phyloP scores from a whole-genome alignment of 2,797 vertebrate genomes.

The Antennarius maculatus region DNA sequence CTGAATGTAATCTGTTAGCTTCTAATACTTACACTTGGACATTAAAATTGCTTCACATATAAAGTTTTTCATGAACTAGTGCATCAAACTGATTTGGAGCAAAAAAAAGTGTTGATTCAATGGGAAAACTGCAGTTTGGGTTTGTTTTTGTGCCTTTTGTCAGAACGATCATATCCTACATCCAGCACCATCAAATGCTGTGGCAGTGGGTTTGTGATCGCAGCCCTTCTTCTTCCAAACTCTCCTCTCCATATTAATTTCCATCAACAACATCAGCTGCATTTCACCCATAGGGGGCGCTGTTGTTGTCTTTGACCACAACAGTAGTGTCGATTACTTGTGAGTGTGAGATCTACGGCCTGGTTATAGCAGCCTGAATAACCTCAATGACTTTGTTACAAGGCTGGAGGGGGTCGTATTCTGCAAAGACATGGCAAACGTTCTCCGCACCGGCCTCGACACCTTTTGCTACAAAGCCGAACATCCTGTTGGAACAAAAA shows the following conservation, averaged over 20 bases:
- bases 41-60: background rate
- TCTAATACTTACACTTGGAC: background rate
- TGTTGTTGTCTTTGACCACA: background rate
- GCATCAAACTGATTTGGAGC: no score
- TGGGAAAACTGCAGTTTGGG: no score
- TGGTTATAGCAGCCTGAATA: slow-evolving; percentile 74
- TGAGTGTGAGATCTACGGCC: slow-evolving; percentile 10
- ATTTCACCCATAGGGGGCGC: no score
- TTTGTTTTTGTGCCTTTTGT: no score
- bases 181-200: no score
- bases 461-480: slow-evolving; percentile 90
- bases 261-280: no score
- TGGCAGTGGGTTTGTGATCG: no score
- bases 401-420: slow-evolving; percentile 86
- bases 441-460: slow-evolving; percentile 82
- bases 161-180: no score
- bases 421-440: slow-evolving; percentile 90
- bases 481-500: slow-evolving; percentile 80
- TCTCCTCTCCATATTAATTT: no score
- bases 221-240: no score
- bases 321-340: background rate
- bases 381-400: slow-evolving; percentile 71
- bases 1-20: background rate
- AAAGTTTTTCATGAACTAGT: no score
- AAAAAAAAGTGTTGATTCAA: no score